These are phyloP conservation scores for Euwallacea similis DNA, from an alignment of 1,140 invertebrate species.

Conservation along the genomic window DNA sequence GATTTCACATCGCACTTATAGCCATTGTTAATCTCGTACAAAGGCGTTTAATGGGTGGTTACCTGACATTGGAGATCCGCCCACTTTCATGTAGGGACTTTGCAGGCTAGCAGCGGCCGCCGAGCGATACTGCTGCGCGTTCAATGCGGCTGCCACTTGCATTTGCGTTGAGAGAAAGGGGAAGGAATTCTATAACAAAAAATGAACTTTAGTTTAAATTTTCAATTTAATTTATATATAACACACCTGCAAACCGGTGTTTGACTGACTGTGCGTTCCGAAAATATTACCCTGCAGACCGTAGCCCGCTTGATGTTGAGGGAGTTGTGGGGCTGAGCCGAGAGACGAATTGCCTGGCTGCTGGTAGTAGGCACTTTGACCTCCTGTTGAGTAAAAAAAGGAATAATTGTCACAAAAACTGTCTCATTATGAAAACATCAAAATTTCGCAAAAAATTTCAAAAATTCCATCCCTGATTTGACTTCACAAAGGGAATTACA, in stretches of 20 bases:
- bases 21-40: neutral
- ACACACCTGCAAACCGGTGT: conserved; percentile 45
- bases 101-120: conserved; percentile 32
- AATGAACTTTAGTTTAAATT: conserved; percentile 7
- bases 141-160: conserved; percentile 46
- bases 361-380: conserved; percentile 52
- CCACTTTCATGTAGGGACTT: conserved; percentile 48
- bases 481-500: no score
- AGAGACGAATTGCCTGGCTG: conserved; percentile 50
- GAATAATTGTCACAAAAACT: neutral
- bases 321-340: conserved; percentile 45
- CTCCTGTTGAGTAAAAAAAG: conserved; percentile 38
- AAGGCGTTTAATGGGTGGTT: neutral
- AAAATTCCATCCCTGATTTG: no score
- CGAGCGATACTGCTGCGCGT: conserved; percentile 44
- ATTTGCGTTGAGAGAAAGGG: conserved; percentile 44
- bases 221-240: conserved; percentile 2
- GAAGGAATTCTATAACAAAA: conserved; percentile 38
- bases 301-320: conserved; percentile 51
- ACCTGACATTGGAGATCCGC: conserved; percentile 34
- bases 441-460: no score
- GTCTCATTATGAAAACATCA: no score
- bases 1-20: conserved; percentile 2
- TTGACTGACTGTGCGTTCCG: conserved; percentile 50
- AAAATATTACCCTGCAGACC: conserved; percentile 52